Evolutionary conservation across 2,113 vertebrate genomes (phyloP).

Genomic region (Malurus cyaneus): DNA sequence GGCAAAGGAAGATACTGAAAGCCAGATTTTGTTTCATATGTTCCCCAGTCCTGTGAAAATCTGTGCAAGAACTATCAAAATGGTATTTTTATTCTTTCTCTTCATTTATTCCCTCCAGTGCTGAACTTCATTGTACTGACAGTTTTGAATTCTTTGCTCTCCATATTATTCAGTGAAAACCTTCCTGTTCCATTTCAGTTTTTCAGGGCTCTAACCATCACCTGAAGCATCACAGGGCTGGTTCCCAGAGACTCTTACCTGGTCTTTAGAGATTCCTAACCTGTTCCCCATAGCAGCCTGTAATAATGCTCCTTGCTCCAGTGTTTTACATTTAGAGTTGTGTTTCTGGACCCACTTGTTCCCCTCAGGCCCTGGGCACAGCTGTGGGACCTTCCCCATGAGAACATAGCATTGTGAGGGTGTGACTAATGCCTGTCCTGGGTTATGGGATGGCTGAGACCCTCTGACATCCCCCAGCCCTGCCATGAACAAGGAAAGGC

Average conservation of each 20-base stretch:
- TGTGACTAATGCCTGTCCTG: background rate
- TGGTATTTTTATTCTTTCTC: background rate
- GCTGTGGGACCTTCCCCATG: background rate
- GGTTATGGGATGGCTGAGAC: background rate
- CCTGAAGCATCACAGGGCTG: background rate
- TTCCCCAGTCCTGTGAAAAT: background rate
- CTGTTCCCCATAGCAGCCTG: background rate
- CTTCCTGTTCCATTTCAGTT: background rate
- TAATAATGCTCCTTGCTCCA: background rate
- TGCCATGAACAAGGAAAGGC: background rate
- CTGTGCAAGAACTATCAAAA: background rate
- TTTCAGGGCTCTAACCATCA: background rate
- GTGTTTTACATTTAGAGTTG: background rate
- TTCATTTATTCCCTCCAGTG: background rate
- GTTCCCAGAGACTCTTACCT: background rate
- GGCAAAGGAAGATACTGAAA: background rate
- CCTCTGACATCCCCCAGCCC: background rate
- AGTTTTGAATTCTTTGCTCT: background rate
- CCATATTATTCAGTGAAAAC: background rate
- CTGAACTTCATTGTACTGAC: background rate
- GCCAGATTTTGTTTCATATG: constrained; percentile 3
- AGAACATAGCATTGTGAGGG: background rate
- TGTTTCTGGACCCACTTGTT: background rate
- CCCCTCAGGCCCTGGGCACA: background rate
- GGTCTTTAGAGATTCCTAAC: background rate